Percentiles rank a stretch among this genome's conserved stretches.
Conservation (phyloP, 2,888 invertebrate genomes). For the Molanna angustata region DNA sequence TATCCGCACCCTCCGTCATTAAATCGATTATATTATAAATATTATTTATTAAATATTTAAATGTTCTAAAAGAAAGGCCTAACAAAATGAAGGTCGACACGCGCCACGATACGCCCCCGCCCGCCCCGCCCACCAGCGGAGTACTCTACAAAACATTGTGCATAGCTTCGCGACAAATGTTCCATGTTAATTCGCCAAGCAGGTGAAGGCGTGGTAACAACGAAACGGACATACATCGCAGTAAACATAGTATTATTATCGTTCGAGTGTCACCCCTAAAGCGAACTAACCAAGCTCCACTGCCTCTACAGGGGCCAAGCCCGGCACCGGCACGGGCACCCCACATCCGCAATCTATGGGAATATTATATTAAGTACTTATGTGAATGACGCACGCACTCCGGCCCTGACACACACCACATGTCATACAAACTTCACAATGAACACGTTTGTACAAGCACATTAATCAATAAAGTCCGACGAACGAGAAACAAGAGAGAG, state of each 20-base stretch:
- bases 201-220: constrained; percentile 22
- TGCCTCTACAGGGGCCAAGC: constrained; percentile 16
- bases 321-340: constrained; percentile 5
- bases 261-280: constrained; percentile 26
- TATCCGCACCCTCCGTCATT: constrained; percentile 25
- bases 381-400: constrained; percentile 24
- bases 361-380: not conserved
- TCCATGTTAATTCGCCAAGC: constrained; percentile 22
- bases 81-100: constrained; percentile 33
- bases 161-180: constrained; percentile 14
- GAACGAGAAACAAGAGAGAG: no score
- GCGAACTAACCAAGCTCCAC: constrained; percentile 24
- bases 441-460: constrained; percentile 32
- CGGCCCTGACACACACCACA: constrained; percentile 15
- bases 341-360: not conserved
- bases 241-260: constrained; percentile 24
- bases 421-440: constrained; percentile 28
- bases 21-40: constrained; percentile 24
- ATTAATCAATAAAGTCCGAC: constrained; percentile 20
- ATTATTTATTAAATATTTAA: constrained; percentile 27
- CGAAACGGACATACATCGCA: constrained; percentile 21
- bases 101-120: constrained; percentile 19
- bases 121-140: constrained; percentile 6
- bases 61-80: constrained; percentile 33
- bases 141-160: constrained; percentile 22